These are phyloP conservation scores for Baronia brevicornis DNA, from an alignment of 2,888 invertebrate genomes.

Conservation along the genomic window DNA sequence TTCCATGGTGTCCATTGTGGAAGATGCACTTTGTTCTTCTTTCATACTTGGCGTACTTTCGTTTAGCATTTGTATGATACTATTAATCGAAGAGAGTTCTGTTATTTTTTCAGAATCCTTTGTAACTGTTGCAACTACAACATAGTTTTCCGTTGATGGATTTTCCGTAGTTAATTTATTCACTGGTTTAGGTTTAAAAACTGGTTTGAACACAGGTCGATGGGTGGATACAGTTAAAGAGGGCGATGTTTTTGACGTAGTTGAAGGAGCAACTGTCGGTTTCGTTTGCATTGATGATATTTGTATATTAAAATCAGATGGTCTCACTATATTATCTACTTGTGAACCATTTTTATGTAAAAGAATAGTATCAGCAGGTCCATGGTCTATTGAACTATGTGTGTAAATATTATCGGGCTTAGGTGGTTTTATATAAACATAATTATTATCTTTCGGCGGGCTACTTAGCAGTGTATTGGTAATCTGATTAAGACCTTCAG, in stretches of 20 bases:
- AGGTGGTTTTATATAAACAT: conserved; percentile 38
- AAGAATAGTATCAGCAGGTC: conserved; percentile 78
- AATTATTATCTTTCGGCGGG: conserved; percentile 61
- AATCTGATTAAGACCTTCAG: conserved; percentile 74
- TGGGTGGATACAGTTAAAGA: conserved; percentile 57
- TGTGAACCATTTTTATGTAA: conserved; percentile 74
- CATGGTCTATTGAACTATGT: conserved; percentile 77
- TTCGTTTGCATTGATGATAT: conserved; percentile 68
- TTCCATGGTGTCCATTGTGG: conserved; percentile 41
- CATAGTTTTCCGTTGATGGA: conserved; percentile 67
- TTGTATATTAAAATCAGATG: conserved; percentile 68
- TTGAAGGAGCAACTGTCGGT: conserved; percentile 47
- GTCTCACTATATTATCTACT: conserved; percentile 66
- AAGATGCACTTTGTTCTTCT: conserved; percentile 48
- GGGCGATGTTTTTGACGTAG: conserved; percentile 40
- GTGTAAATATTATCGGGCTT: conserved; percentile 49
- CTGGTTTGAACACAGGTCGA: conserved; percentile 61
- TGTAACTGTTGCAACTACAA: conserved; percentile 74
- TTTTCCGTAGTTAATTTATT: conserved; percentile 30
- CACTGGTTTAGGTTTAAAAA: conserved; percentile 72
- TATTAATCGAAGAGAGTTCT: conserved; percentile 63
- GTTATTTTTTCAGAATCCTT: conserved; percentile 60
- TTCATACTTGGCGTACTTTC: conserved; percentile 58
- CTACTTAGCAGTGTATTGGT: conserved; percentile 65
- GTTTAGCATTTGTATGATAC: conserved; percentile 80